Conservation (phyloP, 2,888 invertebrate species). For the Reticulitermes lucifugus region DNA sequence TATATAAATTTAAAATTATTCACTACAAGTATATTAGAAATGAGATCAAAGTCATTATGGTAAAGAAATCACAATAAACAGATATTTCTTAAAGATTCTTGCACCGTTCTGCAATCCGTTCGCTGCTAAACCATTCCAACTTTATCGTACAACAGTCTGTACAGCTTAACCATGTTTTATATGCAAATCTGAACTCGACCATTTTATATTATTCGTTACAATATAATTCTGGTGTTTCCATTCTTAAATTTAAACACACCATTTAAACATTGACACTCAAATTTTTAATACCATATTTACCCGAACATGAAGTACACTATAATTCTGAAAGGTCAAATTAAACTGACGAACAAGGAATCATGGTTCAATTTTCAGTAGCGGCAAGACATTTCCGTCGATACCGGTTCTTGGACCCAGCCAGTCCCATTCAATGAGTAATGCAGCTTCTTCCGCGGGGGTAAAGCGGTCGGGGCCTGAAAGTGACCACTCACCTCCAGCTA, state of each 20-base stretch:
- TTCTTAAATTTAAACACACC: background rate
- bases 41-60: background rate
- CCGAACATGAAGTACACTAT: too few species aligned
- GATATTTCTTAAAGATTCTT: background rate
- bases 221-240: conserved; percentile 20
- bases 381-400: too few species aligned
- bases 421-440: too few species aligned
- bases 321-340: too few species aligned
- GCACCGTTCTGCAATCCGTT: background rate
- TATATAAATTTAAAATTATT: background rate
- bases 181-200: background rate
- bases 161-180: background rate
- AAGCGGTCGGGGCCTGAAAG: too few species aligned
- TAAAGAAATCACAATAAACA: background rate
- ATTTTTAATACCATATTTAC: background rate
- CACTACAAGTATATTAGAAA: background rate
- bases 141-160: background rate
- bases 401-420: too few species aligned
- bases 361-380: too few species aligned
- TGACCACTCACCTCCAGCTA: too few species aligned
- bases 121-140: conserved; percentile 5
- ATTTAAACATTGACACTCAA: conserved; percentile 4
- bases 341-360: too few species aligned
- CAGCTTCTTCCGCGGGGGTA: too few species aligned
- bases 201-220: conserved; percentile 9